Percentiles rank a stretch among this genome's conserved stretches.
Conservation (phyloP, 1,140 invertebrate species). For the Cherax quadricarinatus region DNA sequence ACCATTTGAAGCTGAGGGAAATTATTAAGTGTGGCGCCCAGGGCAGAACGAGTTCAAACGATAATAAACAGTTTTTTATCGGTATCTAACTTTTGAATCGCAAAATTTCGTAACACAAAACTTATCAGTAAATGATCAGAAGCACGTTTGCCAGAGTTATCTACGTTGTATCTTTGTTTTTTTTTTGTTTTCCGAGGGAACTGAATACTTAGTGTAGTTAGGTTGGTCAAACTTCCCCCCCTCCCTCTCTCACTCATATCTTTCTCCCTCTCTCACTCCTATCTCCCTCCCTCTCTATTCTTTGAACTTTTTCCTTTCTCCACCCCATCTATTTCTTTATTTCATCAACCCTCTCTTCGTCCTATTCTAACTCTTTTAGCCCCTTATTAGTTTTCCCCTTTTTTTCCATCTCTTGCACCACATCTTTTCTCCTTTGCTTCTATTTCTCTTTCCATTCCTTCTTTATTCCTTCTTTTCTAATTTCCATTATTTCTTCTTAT, state of each 20-base stretch:
- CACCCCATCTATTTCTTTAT: background rate
- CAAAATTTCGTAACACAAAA: background rate
- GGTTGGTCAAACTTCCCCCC: background rate
- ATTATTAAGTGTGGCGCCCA: background rate
- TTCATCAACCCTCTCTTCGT: background rate
- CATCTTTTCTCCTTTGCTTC: background rate
- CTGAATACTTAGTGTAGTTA: background rate
- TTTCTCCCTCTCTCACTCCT: background rate
- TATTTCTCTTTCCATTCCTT: background rate
- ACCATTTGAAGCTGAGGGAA: constrained; percentile 12
- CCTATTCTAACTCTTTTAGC: background rate
- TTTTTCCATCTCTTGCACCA: background rate
- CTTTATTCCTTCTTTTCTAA: background rate
- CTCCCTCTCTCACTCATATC: background rate
- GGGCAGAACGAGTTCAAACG: background rate
- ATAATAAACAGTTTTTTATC: background rate
- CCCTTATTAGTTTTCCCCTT: background rate
- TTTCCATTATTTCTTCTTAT: background rate
- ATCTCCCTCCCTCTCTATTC: background rate
- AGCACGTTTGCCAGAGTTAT: background rate
- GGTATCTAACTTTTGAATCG: constrained; percentile 1
- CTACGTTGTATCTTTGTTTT: background rate
- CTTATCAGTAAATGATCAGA: background rate
- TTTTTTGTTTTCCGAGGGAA: background rate
- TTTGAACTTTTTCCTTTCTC: background rate